These are phyloP conservation scores for Muscicapa striata DNA, from an alignment of 2,797 vertebrate genomes.

Conservation along the genomic window DNA sequence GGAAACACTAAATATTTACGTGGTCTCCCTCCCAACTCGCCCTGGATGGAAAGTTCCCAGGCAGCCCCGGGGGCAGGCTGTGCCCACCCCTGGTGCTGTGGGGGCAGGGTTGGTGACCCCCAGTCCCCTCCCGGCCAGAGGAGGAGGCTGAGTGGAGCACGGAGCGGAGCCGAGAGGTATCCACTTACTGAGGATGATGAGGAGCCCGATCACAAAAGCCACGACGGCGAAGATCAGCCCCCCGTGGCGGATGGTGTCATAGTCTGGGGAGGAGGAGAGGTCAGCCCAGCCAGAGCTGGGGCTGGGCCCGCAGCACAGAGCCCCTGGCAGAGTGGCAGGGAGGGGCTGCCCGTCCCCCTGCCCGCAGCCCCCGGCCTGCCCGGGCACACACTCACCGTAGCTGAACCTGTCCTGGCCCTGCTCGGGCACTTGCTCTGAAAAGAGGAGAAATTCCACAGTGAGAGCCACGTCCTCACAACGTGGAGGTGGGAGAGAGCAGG, in stretches of 20 bases:
- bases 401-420: constrained; percentile 55
- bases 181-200: constrained; percentile 85
- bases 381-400: constrained; percentile 19
- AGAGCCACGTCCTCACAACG: fast-evolving
- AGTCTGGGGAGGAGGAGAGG: constrained; percentile 73
- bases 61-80: not conserved
- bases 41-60: constrained; percentile 9
- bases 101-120: not conserved
- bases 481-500: not conserved
- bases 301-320: not conserved
- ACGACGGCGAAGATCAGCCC: constrained; percentile 85
- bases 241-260: constrained; percentile 81
- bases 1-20: constrained; percentile 29
- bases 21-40: constrained; percentile 7
- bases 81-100: not conserved
- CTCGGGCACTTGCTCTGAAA: constrained; percentile 42
- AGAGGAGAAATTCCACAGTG: not conserved
- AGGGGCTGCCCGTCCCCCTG: not conserved
- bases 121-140: not conserved
- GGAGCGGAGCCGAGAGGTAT: fast-evolving
- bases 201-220: constrained; percentile 83
- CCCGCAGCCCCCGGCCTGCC: not conserved
- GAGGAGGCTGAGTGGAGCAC: fast-evolving
- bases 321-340: fast-evolving
- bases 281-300: fast-evolving